These are phyloP conservation scores for Aphyosemion australe DNA, from an alignment of 2,113 vertebrate genomes.

Conservation along the genomic window DNA sequence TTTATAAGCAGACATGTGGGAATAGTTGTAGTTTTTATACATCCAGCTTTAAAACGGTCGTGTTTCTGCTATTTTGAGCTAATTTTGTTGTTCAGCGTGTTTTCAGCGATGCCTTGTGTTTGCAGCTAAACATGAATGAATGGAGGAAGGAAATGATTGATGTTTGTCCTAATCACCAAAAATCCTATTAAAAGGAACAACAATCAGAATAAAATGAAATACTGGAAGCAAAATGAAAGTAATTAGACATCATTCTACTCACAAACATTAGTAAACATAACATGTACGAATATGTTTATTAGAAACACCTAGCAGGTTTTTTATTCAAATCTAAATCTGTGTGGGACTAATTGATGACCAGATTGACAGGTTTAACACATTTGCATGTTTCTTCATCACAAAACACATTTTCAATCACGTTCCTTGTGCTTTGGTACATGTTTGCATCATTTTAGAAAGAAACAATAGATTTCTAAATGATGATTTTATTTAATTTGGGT, in stretches of 20 bases:
- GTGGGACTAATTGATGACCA: conserved; percentile 26
- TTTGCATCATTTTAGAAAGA: conserved; percentile 40
- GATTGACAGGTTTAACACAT: conserved; percentile 20
- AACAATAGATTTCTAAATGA: conserved; percentile 8
- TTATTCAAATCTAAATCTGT: conserved; percentile 26
- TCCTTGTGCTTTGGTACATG: conserved; percentile 17
- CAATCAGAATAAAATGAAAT: conserved; percentile 17
- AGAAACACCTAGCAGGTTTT: not conserved
- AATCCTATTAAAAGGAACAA: conserved; percentile 31
- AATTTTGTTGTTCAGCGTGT: conserved; percentile 11
- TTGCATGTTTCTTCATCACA: conserved; percentile 1
- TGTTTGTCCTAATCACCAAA: conserved; percentile 38
- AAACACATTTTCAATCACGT: conserved; percentile 9
- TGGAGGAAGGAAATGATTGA: conserved; percentile 23
- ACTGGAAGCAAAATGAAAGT: conserved; percentile 3
- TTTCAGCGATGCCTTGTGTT: conserved; percentile 20
- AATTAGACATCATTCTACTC: conserved; percentile 22
- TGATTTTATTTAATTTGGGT: conserved; percentile 55
- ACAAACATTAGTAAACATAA: conserved; percentile 4
- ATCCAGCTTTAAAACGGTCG: no score
- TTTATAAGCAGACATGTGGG: not conserved
- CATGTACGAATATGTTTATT: conserved; percentile 1
- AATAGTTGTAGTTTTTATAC: not conserved
- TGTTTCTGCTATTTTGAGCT: not conserved
- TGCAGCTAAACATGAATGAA: conserved; percentile 54